Evolutionary conservation across 2,888 invertebrate species (phyloP), one percentile per base, ranked within the genome.

Genomic region (Spialia ferax): DNA sequence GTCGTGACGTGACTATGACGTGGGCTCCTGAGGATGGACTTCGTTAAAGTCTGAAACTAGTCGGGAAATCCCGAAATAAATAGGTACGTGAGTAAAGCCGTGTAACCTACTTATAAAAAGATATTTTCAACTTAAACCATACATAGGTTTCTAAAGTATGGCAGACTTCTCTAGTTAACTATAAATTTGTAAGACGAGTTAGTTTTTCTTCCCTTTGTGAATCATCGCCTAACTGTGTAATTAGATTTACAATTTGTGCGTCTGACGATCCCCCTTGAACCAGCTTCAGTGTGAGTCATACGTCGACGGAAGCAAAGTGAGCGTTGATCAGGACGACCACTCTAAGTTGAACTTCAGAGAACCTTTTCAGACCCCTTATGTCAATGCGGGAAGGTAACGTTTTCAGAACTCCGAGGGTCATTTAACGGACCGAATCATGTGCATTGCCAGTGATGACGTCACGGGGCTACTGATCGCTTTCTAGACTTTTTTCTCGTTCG

Each of bases 281-380:
- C 79, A 79, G 79, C 78, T 75, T 73, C 73, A 71, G 62, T 66
- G 77, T 89, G 89, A 91, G 77, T 89, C 89, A 91, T 77, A 72
- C 77, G 71, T 79, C 75, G 77, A 79, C 78, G 80, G 82, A 82
- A 86, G 81, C 83, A 79, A 85, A 84, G 79, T 79, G 76, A 83
- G 77, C 78, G 78, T 76, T 76, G 77, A 79, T 71, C 73, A 69
- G 64, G 69, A 78, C 73, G 72, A 75, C 88, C 84, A 86, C 63
- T 70, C 10, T 80, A 76, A 69, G 62, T 71, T 76, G 86, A 78
- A 61, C 83, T 61, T n/a, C 63, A 6, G 13, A 45, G 56, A 73
- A 70, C 74, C 77, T 72, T 75, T 70, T 73, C 73, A 74, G 69
- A 70, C 69, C 68, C 63, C 73, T 55, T 61, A 48, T 32, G 15